Conservation (phyloP, 2,797 vertebrate species). For the Acanthiza pusilla region DNA sequence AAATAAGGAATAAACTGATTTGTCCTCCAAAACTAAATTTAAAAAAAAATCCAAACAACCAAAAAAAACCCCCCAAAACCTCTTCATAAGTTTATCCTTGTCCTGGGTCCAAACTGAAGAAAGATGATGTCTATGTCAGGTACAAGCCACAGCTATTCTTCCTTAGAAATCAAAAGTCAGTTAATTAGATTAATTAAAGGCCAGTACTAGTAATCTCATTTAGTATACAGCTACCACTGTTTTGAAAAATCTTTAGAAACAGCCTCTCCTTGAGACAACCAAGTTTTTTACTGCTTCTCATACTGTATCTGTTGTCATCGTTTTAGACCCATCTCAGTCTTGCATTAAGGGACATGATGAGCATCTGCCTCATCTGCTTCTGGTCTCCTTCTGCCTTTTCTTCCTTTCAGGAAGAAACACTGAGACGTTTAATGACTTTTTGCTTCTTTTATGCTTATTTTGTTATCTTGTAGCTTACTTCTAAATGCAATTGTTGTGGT, state of each 20-base stretch:
- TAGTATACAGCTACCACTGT: not conserved
- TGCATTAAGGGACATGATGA: not conserved
- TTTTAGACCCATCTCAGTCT: fast-evolving
- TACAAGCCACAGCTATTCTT: not conserved
- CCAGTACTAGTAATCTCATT: not conserved
- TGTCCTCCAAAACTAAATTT: not conserved
- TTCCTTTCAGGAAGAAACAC: not conserved
- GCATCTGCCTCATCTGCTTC: not conserved
- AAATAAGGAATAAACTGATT: not conserved
- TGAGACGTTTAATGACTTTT: not conserved
- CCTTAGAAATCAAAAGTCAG: not conserved
- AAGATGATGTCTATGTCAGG: not conserved
- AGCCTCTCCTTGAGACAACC: not conserved
- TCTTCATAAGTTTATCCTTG: not conserved
- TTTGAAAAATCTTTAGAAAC: not conserved
- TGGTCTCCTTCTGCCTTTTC: not conserved
- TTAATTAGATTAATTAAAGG: not conserved
- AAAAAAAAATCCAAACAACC: too few species aligned
- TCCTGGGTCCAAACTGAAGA: not conserved
- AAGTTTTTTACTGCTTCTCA: not conserved
- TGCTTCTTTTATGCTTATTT: not conserved
- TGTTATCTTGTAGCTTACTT: not conserved
- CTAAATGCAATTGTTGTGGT: not conserved
- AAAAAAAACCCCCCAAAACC: not conserved
- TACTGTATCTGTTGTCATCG: not conserved